phyloP scores from a whole-genome alignment of 1,140 invertebrate genomes.

The Dendrolimus punctatus region DNA sequence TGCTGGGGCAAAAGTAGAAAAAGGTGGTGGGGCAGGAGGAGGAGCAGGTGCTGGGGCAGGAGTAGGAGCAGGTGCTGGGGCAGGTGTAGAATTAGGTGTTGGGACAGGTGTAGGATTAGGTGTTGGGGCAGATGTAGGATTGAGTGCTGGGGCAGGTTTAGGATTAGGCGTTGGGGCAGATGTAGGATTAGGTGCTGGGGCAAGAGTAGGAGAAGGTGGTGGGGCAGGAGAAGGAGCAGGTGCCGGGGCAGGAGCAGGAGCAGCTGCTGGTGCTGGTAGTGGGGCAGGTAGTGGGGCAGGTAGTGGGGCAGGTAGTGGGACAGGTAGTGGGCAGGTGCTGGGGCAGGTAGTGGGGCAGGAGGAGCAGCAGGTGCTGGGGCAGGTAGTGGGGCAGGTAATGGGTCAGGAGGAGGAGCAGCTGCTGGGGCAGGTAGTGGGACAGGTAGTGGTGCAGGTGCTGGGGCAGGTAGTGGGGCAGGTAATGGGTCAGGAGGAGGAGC shows the following conservation, averaged over 20 bases:
- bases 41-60: neutral
- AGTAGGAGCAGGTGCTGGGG: neutral
- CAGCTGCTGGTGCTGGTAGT: slow-evolving; percentile 4
- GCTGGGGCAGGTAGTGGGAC: neutral
- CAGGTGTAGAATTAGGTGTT: slow-evolving; percentile 8
- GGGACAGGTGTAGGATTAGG: slow-evolving; percentile 7
- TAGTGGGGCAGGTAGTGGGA: neutral
- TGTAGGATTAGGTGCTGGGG: slow-evolving; percentile 7
- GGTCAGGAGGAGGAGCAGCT: slow-evolving; percentile 1
- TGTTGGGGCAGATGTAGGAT: neutral
- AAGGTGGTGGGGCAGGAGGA: no score
- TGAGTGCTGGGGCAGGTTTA: neutral
- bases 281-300: neutral
- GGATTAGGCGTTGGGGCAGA: slow-evolving; percentile 6
- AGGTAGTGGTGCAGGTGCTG: neutral
- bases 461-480: neutral
- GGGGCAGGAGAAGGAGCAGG: slow-evolving; percentile 10
- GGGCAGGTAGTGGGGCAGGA: neutral
- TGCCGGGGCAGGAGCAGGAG: slow-evolving; percentile 3
- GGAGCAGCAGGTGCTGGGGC: neutral
- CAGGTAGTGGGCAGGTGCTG: slow-evolving; percentile 2
- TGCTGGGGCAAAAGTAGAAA: no score
- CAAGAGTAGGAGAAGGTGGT: neutral
- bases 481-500: neutral
- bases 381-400: neutral